Conservation (phyloP, 2,888 invertebrate species). For the Leptinotarsa juncta region DNA sequence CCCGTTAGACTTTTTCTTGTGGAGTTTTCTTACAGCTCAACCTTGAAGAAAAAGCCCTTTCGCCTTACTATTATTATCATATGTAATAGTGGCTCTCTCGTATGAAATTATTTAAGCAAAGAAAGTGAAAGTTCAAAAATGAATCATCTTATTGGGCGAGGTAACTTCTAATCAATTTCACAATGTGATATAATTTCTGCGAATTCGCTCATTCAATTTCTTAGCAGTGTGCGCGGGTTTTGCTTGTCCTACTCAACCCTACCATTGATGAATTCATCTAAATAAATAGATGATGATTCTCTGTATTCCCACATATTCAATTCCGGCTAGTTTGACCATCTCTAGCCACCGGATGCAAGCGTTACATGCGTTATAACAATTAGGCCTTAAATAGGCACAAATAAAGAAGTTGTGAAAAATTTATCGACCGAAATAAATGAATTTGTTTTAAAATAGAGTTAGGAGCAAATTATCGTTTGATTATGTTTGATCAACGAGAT, state of each 20-base stretch:
- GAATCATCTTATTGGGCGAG: no score
- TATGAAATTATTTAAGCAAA: no score
- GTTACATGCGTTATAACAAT: background rate
- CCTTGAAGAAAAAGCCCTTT: no score
- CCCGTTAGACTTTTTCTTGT: no score
- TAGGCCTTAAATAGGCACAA: background rate
- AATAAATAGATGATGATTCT: slow-evolving; percentile 14
- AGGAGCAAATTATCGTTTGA: background rate
- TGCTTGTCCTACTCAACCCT: background rate
- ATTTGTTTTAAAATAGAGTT: background rate
- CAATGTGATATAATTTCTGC: no score
- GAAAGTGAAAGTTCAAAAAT: no score
- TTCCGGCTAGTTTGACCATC: background rate
- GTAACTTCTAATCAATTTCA: no score
- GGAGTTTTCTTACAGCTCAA: no score
- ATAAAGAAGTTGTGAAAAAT: background rate
- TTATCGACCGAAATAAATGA: background rate
- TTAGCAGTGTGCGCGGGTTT: background rate
- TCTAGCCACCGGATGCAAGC: background rate
- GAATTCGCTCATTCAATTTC: no score
- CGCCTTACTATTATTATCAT: no score
- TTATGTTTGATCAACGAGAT: background rate
- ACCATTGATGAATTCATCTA: slow-evolving; percentile 1
- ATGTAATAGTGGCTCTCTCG: no score
- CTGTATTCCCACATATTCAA: background rate